Conservation (phyloP, 1,140 invertebrate species). For the Aphidius gifuensis region DNA sequence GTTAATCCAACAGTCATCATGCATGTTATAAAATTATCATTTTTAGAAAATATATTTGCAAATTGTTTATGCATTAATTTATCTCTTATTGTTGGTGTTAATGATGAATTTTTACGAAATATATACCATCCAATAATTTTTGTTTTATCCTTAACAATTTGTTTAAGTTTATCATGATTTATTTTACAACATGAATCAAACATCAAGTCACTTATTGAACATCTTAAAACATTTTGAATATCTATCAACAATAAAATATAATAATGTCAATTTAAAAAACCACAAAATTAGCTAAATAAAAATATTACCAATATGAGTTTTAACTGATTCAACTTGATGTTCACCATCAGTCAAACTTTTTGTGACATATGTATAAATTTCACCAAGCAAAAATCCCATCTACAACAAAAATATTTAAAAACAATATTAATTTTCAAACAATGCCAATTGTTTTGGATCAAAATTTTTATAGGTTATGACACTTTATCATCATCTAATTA, state of each 20-base stretch:
- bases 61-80: slow-evolving; percentile 61
- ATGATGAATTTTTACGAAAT: slow-evolving; percentile 55
- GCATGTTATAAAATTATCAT: slow-evolving; percentile 52
- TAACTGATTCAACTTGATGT: slow-evolving; percentile 58
- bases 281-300: not conserved
- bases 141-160: slow-evolving; percentile 53
- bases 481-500: not conserved
- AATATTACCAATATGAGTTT: slow-evolving; percentile 58
- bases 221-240: slow-evolving; percentile 58
- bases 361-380: slow-evolving; percentile 59
- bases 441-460: not conserved
- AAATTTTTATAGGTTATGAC: not conserved
- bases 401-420: slow-evolving; percentile 39
- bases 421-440: not conserved
- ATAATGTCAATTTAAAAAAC: not conserved
- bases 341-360: slow-evolving; percentile 66
- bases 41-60: slow-evolving; percentile 51
- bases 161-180: slow-evolving; percentile 54
- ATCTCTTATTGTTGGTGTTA: slow-evolving; percentile 57
- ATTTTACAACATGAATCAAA: slow-evolving; percentile 58
- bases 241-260: slow-evolving; percentile 38
- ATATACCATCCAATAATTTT: slow-evolving; percentile 65
- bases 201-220: slow-evolving; percentile 56
- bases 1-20: slow-evolving; percentile 56
- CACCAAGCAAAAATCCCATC: slow-evolving; percentile 66